Evolutionary conservation across 2,113 vertebrate genomes (phyloP), one percentile per base, ranked within the genome.

Genomic region (Odocoileus virginianus): DNA sequence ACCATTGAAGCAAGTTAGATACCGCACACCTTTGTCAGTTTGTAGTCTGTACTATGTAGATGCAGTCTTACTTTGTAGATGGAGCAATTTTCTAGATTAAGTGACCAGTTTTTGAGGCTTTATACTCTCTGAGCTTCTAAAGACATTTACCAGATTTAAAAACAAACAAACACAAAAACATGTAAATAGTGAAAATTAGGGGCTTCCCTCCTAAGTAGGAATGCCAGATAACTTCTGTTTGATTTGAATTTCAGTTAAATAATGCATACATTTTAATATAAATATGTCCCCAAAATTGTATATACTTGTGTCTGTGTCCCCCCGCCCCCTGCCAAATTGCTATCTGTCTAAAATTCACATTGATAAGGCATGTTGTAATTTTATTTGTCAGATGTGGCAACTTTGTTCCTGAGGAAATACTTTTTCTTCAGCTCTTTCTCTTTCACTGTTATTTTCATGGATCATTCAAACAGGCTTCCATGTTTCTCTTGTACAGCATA

Each of bases 251-350:
- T 71, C 61, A 92, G 43, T 40, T 55, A 87, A 43, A 55, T 25
- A 67, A 36, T 50, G 17, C 60, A 79, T 36, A 40, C 17, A 21
- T 71, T 58, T 71, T 50, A 43, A 28, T 57, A 47, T 52, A 43
- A 47, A 15, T 55, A 47, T 71, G 33, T 82, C 7, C 4, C 58
- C 64, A 40, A 28, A 55, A 58, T 21, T 43, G 12, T 7, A 21
- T 12, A 30, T 5, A 33, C 23, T 30, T 67, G 57, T 19, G 81
- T 36, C 9, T 52, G 17, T 17, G 9, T 5, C 7, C 23, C 23
- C 1, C 7, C 27, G 21, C 8, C 0, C 25, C 57, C 27, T 40
- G 0, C 15, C 4, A 30, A 50, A 15, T 45, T 67, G n/a, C 40
- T 27, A 5, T 52, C 82, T n/a, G 50, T 82, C 50, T 82, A 76